Conservation (phyloP, 2,888 invertebrate species). For the Eupeodes luniger region DNA sequence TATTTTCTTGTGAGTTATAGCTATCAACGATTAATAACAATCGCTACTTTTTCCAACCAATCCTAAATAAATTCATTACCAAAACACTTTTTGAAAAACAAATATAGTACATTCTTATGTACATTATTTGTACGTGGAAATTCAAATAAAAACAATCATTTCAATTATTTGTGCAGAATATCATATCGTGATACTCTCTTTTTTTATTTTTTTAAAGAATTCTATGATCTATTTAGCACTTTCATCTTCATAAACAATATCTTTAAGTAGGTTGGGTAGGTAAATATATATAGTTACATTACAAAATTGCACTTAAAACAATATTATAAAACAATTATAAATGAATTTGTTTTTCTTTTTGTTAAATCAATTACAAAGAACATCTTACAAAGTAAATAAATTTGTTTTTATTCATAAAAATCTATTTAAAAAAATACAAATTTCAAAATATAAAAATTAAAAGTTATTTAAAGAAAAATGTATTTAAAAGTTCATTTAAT, state of each 20-base stretch:
- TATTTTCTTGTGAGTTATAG: too few relatives aligned
- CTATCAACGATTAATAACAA: too few relatives aligned
- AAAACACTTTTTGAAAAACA: too few relatives aligned
- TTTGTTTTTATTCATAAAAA: conserved; percentile 29
- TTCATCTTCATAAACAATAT: conserved; percentile 23
- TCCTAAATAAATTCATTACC: rapidly evolving
- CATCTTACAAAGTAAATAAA: conserved; percentile 56
- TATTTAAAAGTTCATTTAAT: conserved; percentile 65
- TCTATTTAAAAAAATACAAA: conserved; percentile 17
- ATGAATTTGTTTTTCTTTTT: conserved; percentile 1
- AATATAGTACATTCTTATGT: too few relatives aligned
- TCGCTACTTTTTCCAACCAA: too few relatives aligned
- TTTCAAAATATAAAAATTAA: not conserved
- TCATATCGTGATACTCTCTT: not conserved
- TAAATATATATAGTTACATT: not conserved
- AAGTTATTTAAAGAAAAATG: conserved; percentile 28
- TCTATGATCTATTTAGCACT: conserved; percentile 41
- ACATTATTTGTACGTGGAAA: too few relatives aligned
- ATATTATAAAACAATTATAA: conserved; percentile 59
- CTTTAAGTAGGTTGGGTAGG: not conserved
- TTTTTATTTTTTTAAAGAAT: not conserved
- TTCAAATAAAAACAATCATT: not conserved
- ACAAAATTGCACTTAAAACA: conserved; percentile 70
- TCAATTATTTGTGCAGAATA: not conserved
- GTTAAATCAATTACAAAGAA: conserved; percentile 36